phyloP scores from a whole-genome alignment of 1,140 invertebrate genomes.

The Augochlora pura region DNA sequence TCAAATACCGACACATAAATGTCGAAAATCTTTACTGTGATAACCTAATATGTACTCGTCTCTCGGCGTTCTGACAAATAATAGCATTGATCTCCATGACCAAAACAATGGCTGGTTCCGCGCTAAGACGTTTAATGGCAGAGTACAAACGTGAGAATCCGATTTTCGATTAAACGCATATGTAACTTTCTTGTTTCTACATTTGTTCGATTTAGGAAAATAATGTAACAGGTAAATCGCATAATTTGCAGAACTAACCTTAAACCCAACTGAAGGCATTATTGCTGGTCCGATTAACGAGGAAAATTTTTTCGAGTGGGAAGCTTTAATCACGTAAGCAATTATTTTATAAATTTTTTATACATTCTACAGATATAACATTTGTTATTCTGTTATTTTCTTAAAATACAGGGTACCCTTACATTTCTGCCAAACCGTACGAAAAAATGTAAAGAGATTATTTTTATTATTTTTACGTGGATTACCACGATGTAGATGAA shows the following conservation, averaged over 20 bases:
- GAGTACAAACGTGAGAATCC: conserved; percentile 95
- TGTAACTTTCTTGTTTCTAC: background rate
- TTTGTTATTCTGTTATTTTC: no score
- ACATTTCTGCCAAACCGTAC: no score
- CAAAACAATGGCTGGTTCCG: conserved; percentile 95
- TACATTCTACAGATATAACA: no score
- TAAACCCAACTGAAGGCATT: conserved; percentile 99
- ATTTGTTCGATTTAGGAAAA: background rate
- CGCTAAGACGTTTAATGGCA: conserved; percentile 97
- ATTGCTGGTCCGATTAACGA: conserved; percentile 98
- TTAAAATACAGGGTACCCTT: no score
- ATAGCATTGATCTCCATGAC: conserved; percentile 7
- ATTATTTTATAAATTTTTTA: background rate
- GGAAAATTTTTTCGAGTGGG: conserved; percentile 99
- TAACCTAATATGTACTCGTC: background rate
- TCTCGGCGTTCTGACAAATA: conserved; percentile 15
- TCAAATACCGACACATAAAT: background rate
- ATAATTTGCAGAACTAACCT: conserved; percentile 90
- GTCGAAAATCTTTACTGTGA: background rate
- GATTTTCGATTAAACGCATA: conserved; percentile 7
- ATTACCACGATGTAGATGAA: no score
- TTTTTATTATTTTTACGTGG: no score
- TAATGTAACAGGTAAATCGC: conserved; percentile 24
- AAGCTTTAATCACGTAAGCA: conserved; percentile 96
- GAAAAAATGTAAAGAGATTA: no score